Evolutionary conservation across 1,140 invertebrate species (phyloP), one percentile per base, ranked within the genome.

Genomic region (Brachionus manjavacas): DNA sequence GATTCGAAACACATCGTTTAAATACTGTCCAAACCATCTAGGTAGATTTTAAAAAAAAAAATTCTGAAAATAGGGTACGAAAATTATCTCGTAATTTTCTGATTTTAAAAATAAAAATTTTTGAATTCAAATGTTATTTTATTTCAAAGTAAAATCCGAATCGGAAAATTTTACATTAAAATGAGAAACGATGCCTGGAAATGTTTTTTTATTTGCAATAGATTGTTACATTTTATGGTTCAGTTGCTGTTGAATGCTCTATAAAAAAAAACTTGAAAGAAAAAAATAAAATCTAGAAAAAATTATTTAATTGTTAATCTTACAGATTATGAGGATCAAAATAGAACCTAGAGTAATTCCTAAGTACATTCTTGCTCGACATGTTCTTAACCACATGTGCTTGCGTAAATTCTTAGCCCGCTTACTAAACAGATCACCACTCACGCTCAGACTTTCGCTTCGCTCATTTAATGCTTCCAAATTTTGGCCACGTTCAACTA

Each of bases 341-440:
- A 81, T 81, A 11, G 20, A 41, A 25, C 52, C 79, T 39, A 81
- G n/a, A 23, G 64, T 64, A 41, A 81, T 41, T 20, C 20, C 49
- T 12, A 81, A 25, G 25, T 81, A 81, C 35, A 81, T 39, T 68
- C 79, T 35, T n/a, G 79, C 79, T 3, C 79, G 49, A 8, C 79
- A 81, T 11, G 79, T 81, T 14, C 79, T 60, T 14, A 81, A 16
- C 79, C 52, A 60, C 64, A 60, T 81, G 12, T 60, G n/a, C n/a
- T 68, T 60, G 12, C 79, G 31, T 49, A 81, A 16, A 81, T 46
- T 68, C 39, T 28, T 60, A 11, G 79, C 79, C 6, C 79, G 23
- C 23, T 81, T 81, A 43, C 64, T 81, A 68, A 81, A 81, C 79
- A 68, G 39, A 81, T 81, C 79, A 81, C 79, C 79, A 43, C 28